Conservation (phyloP, 92 coral and sea anemone genomes). For the Zoanthus sociatus region DNA sequence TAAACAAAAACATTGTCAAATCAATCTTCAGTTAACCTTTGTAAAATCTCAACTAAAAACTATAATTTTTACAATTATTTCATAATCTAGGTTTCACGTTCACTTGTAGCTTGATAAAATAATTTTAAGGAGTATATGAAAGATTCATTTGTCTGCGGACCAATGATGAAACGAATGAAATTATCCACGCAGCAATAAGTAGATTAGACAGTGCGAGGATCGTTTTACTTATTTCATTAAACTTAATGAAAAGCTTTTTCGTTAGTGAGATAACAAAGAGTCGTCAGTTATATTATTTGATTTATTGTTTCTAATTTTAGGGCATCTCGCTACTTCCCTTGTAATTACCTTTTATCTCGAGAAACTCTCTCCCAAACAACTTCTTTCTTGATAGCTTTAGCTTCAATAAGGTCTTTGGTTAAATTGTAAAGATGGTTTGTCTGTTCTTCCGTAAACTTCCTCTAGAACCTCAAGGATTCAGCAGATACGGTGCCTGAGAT, state of each 20-base stretch:
- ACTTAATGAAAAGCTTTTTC: constrained; percentile 8
- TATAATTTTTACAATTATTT: constrained; percentile 13
- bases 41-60: constrained; percentile 16
- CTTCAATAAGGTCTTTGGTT: constrained; percentile 34
- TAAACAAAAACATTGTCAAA: constrained; percentile 18
- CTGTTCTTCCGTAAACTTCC: constrained; percentile 48
- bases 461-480: constrained; percentile 53
- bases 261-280: constrained; percentile 1
- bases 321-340: constrained; percentile 35
- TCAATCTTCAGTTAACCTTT: constrained; percentile 5
- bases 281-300: neutral
- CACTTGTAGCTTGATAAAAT: constrained; percentile 40
- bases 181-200: constrained; percentile 38
- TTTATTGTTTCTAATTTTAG: neutral
- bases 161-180: constrained; percentile 29
- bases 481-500: constrained; percentile 42
- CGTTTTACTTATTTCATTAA: constrained; percentile 32
- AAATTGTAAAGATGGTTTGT: constrained; percentile 25
- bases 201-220: constrained; percentile 42
- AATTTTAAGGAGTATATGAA: constrained; percentile 30
- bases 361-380: constrained; percentile 45
- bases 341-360: constrained; percentile 7
- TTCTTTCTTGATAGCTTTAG: constrained; percentile 37
- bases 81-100: constrained; percentile 23
- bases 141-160: neutral